These are phyloP conservation scores for Otis tarda DNA, from an alignment of 2,113 vertebrate genomes.

Conservation along the genomic window DNA sequence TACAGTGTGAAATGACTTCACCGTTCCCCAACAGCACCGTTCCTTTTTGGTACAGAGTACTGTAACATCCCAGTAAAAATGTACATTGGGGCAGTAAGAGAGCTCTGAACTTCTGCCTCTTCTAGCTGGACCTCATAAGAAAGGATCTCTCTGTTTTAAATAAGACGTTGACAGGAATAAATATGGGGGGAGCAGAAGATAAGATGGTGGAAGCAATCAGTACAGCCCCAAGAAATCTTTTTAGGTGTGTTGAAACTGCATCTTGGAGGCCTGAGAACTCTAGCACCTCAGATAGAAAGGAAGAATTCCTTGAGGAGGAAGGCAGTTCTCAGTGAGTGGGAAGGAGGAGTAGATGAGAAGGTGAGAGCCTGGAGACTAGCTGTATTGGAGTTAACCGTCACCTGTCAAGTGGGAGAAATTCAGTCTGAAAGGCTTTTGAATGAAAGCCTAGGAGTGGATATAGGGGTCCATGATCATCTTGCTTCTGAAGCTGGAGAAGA, in stretches of 20 bases:
- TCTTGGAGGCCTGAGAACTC: not conserved
- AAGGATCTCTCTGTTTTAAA: not conserved
- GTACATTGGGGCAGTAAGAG: not conserved
- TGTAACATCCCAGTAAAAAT: not conserved
- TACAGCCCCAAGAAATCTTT: not conserved
- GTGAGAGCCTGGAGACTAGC: not conserved
- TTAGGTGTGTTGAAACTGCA: not conserved
- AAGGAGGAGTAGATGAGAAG: not conserved
- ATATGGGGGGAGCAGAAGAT: not conserved
- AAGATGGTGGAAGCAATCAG: not conserved
- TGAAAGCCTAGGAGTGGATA: not conserved
- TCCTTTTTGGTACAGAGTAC: not conserved
- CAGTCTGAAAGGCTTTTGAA: not conserved
- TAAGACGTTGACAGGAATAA: not conserved
- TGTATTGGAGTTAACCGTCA: not conserved
- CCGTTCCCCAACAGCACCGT: not conserved
- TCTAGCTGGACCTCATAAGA: not conserved
- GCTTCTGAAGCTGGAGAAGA: not conserved
- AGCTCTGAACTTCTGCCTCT: not conserved
- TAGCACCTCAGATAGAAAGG: not conserved
- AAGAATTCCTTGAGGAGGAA: not conserved
- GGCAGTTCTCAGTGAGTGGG: not conserved
- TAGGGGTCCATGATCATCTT: not conserved
- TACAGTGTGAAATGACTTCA: not conserved
- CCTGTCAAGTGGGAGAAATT: not conserved